Evolutionary conservation across 2,888 invertebrate genomes (phyloP).

Genomic region (Unio pictorum): DNA sequence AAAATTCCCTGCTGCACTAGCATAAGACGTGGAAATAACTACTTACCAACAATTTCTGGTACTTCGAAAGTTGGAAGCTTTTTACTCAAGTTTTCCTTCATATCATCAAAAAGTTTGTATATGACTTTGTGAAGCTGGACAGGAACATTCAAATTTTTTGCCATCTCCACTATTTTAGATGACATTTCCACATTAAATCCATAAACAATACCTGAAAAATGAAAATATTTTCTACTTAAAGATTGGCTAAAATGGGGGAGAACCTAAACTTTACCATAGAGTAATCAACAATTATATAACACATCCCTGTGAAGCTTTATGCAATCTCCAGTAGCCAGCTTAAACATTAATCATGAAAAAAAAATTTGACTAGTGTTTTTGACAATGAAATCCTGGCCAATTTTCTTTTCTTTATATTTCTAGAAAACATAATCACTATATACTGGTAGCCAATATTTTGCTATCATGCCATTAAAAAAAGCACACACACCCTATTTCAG

Average conservation of each 20-base stretch:
- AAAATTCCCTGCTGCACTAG: neutral
- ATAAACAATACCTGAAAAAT: constrained; percentile 82
- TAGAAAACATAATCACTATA: too few relatives aligned
- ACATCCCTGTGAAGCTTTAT: too few relatives aligned
- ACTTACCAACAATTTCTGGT: constrained; percentile 83
- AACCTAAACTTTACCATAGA: neutral
- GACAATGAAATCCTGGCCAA: too few relatives aligned
- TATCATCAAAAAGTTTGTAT: constrained; percentile 91
- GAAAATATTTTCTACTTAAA: constrained; percentile 5
- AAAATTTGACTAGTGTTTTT: too few relatives aligned
- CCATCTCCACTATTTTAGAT: constrained; percentile 71
- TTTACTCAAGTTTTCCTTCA: constrained; percentile 83
- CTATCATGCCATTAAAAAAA: too few relatives aligned
- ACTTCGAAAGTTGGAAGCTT: constrained; percentile 81
- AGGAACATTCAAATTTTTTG: constrained; percentile 75
- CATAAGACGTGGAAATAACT: neutral
- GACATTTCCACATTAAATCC: constrained; percentile 84
- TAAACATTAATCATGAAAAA: too few relatives aligned
- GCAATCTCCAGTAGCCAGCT: too few relatives aligned
- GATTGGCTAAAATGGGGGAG: neutral
- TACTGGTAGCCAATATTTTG: too few relatives aligned
- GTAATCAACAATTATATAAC: neutral
- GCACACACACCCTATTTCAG: too few relatives aligned
- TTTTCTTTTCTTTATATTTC: too few relatives aligned
- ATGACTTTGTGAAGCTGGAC: constrained; percentile 89